These are phyloP conservation scores for Apotomis betuletana DNA, from an alignment of 2,888 invertebrate genomes.

Conservation along the genomic window DNA sequence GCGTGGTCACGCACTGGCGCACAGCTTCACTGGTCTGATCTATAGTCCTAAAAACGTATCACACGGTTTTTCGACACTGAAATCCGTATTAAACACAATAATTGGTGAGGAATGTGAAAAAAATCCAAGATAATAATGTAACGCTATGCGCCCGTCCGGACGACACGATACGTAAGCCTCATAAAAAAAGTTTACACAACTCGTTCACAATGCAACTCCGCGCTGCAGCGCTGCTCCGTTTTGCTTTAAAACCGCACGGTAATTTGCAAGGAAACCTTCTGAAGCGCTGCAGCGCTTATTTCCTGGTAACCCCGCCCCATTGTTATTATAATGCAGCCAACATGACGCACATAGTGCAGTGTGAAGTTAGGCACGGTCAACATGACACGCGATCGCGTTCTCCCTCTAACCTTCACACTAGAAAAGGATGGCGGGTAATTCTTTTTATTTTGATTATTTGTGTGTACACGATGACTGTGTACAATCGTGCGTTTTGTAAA, in stretches of 20 bases:
- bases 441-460: constrained; percentile 44
- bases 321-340: constrained; percentile 82
- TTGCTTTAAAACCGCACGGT: background rate
- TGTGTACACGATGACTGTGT: constrained; percentile 37
- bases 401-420: constrained; percentile 51
- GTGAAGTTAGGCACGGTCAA: constrained; percentile 64
- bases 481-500: constrained; percentile 25
- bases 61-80: constrained; percentile 45
- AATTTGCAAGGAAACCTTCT: constrained; percentile 31
- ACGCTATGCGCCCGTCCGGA: constrained; percentile 62
- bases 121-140: constrained; percentile 57
- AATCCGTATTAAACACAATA: constrained; percentile 47
- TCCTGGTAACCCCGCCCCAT: constrained; percentile 63
- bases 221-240: constrained; percentile 54
- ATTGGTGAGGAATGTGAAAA: constrained; percentile 51
- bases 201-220: constrained; percentile 49
- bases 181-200: constrained; percentile 79
- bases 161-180: constrained; percentile 73
- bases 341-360: constrained; percentile 71
- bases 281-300: constrained; percentile 61
- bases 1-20: constrained; percentile 59
- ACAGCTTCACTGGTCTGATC: constrained; percentile 48
- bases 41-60: constrained; percentile 45
- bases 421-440: constrained; percentile 50
- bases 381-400: constrained; percentile 48